phyloP scores from a whole-genome alignment of 1,140 invertebrate species.

The Radopholus similis region DNA sequence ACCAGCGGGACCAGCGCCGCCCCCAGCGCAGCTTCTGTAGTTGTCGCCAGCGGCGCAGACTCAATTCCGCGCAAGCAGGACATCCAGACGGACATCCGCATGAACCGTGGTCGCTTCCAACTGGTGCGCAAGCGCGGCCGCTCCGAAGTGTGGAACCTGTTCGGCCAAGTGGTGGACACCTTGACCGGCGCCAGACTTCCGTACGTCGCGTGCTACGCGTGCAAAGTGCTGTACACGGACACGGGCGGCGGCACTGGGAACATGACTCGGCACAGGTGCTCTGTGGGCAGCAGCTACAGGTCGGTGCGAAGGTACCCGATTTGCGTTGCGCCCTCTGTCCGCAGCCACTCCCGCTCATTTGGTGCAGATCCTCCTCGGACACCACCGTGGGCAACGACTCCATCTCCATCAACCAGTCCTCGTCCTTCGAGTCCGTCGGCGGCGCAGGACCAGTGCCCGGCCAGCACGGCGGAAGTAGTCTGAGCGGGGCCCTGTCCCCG shows the following conservation, averaged over 20 bases:
- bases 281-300: constrained; percentile 56
- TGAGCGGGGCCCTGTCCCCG: background rate
- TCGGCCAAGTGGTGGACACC: constrained; percentile 56
- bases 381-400: constrained; percentile 24
- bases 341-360: background rate
- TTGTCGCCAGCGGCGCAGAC: background rate
- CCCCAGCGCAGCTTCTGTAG: constrained; percentile 11
- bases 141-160: constrained; percentile 60
- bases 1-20: constrained; percentile 25
- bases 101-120: constrained; percentile 51
- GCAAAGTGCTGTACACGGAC: constrained; percentile 59
- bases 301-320: constrained; percentile 38
- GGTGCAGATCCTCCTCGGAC: constrained; percentile 25
- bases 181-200: constrained; percentile 49
- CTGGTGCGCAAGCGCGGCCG: constrained; percentile 54
- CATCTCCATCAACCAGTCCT: constrained; percentile 11
- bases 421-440: constrained; percentile 12
- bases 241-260: constrained; percentile 57
- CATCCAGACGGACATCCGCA: constrained; percentile 56
- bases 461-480: background rate
- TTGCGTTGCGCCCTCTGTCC: too few species aligned
- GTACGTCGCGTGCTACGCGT: constrained; percentile 57
- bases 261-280: constrained; percentile 42
- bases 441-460: background rate
- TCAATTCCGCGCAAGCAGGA: constrained; percentile 56